A percentile compares a stretch with the other conserved stretches of the same genome.
These are phyloP conservation scores for Habroteleia sp. DNA, from an alignment of 2,888 invertebrate genomes.

Conservation along the genomic window DNA sequence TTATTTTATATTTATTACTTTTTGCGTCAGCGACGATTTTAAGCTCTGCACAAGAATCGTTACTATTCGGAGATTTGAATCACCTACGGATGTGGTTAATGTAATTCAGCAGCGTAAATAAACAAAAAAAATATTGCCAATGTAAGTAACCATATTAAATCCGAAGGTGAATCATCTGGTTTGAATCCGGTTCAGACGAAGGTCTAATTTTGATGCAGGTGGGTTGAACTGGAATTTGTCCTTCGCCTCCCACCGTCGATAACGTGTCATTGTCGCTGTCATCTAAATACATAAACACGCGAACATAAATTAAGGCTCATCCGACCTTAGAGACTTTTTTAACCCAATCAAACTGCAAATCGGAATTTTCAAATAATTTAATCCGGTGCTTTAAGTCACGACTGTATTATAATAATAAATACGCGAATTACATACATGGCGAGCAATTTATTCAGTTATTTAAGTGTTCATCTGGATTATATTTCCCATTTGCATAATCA, in stretches of 20 bases:
- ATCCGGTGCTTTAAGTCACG: conserved; percentile 10
- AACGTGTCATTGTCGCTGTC: conserved; percentile 18
- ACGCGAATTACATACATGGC: conserved; percentile 27
- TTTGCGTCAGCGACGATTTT: no score
- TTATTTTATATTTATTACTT: no score
- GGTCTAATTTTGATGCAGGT: conserved; percentile 42
- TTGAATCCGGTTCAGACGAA: conserved; percentile 41
- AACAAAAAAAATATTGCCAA: conserved; percentile 5
- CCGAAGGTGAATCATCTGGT: conserved; percentile 42
- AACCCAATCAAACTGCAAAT: conserved; percentile 10
- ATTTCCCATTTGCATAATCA: conserved; percentile 28
- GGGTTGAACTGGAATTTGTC: conserved; percentile 44
- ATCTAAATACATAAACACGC: conserved; percentile 8
- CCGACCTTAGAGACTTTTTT: conserved; percentile 3
- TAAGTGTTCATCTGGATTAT: conserved; percentile 39
- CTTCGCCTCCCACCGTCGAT: conserved; percentile 34
- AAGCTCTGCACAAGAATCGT: no score
- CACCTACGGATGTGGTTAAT: conserved; percentile 15
- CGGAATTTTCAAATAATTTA: conserved; percentile 1
- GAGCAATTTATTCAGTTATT: conserved; percentile 40
- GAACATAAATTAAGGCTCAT: not conserved
- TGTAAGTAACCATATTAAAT: conserved; percentile 20
- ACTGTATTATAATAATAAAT: conserved; percentile 25
- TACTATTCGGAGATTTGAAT: no score
- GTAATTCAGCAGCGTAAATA: conserved; percentile 26